Conservation (phyloP, 2,888 invertebrate species). For the Drosophila vallismaia region DNA sequence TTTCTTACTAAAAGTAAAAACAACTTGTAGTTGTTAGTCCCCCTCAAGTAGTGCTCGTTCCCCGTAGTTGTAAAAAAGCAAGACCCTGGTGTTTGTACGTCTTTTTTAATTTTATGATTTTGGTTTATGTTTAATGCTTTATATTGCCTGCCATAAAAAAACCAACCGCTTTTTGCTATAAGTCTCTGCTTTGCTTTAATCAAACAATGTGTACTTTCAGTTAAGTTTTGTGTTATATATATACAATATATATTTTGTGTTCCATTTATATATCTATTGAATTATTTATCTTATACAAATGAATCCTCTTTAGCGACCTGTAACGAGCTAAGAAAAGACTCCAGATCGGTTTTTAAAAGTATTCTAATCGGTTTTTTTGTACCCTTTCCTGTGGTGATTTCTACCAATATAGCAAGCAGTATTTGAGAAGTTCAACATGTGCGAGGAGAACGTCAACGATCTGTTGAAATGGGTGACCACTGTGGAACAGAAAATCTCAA, state of each 20-base stretch:
- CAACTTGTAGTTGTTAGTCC: constrained; percentile 52
- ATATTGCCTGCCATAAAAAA: constrained; percentile 27
- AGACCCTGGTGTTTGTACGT: constrained; percentile 58
- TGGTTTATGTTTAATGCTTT: constrained; percentile 66
- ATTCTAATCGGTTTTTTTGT: constrained; percentile 44
- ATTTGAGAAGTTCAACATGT: constrained; percentile 96
- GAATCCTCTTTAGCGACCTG: constrained; percentile 26
- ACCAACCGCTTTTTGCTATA: constrained; percentile 49
- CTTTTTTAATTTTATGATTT: constrained; percentile 52
- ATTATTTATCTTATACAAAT: constrained; percentile 36
- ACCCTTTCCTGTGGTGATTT: constrained; percentile 8
- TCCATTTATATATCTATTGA: constrained; percentile 53
- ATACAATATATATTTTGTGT: constrained; percentile 64
- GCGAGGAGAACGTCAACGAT: constrained; percentile 93
- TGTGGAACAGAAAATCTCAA: constrained; percentile 92
- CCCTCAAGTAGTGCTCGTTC: constrained; percentile 58
- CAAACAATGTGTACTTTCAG: constrained; percentile 76
- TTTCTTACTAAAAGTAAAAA: constrained; percentile 61
- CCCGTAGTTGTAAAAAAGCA: constrained; percentile 41
- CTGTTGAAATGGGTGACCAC: constrained; percentile 94
- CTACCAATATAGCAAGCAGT: constrained; percentile 91
- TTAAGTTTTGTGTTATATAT: constrained; percentile 78
- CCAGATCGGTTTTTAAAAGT: neutral
- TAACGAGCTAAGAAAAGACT: constrained; percentile 36
- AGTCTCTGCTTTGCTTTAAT: constrained; percentile 81